Conservation (phyloP, 1,140 invertebrate genomes). For the Chrysoperla carnea region DNA sequence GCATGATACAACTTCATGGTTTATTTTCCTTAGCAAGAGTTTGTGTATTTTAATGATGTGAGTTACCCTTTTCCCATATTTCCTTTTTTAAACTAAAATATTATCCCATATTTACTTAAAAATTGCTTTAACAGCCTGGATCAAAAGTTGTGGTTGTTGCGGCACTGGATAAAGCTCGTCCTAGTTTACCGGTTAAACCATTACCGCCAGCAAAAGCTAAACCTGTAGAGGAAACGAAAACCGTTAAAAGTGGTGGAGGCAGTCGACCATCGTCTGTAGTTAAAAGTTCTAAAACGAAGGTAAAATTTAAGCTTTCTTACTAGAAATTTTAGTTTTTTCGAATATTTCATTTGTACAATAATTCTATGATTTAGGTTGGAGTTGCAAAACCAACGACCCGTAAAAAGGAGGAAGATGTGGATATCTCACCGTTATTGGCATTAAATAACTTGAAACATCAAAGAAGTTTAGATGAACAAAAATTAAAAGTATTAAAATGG, state of each 20-base stretch:
- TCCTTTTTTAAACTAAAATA: too few relatives aligned
- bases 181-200: constrained; percentile 69
- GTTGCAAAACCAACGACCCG: constrained; percentile 25
- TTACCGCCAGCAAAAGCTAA: constrained; percentile 35
- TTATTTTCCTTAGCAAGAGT: too few relatives aligned
- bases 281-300: constrained; percentile 24
- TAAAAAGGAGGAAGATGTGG: constrained; percentile 77
- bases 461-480: constrained; percentile 80
- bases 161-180: constrained; percentile 69
- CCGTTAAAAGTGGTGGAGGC: constrained; percentile 38
- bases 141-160: constrained; percentile 65
- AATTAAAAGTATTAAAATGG: constrained; percentile 87
- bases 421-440: constrained; percentile 62
- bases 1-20: too few relatives aligned
- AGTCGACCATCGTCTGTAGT: constrained; percentile 29
- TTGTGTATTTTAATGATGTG: too few relatives aligned
- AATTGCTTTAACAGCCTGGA: constrained; percentile 37
- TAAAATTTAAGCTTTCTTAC: constrained; percentile 1
- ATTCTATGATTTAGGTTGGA: constrained; percentile 5
- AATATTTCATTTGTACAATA: too few relatives aligned
- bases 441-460: constrained; percentile 80
- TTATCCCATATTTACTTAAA: neutral
- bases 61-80: too few relatives aligned
- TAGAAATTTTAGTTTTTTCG: too few relatives aligned
- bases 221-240: constrained; percentile 19